Percentiles rank a stretch among this genome's conserved stretches.
phyloP scores from a whole-genome alignment of 2,888 invertebrate species.

The Geotrupes spiniger region DNA sequence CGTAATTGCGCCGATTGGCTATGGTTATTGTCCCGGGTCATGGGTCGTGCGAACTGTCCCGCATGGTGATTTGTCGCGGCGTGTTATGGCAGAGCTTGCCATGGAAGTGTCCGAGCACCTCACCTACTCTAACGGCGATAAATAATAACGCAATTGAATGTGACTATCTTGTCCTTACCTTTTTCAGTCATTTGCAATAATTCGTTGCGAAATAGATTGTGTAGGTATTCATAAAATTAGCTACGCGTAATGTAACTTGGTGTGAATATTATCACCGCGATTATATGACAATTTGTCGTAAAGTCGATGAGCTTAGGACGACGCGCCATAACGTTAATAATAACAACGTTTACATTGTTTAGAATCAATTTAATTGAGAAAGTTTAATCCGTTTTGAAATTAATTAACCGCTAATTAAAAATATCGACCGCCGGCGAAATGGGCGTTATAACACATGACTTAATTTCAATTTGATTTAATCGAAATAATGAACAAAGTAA shows the following conservation, averaged over 20 bases:
- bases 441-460: no score
- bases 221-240: slow-evolving; percentile 18
- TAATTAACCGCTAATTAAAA: no score
- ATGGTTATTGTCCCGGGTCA: slow-evolving; percentile 48
- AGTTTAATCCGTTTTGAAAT: no score
- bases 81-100: slow-evolving; percentile 30
- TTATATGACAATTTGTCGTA: no score
- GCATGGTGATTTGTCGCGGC: slow-evolving; percentile 49
- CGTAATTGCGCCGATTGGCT: slow-evolving; percentile 47
- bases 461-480: slow-evolving; percentile 1
- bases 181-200: slow-evolving; percentile 25
- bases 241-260: slow-evolving; percentile 15
- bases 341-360: no score
- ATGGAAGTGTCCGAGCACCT: slow-evolving; percentile 37
- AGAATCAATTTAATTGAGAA: no score
- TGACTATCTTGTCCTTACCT: slow-evolving; percentile 27
- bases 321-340: no score
- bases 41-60: slow-evolving; percentile 50
- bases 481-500: not conserved
- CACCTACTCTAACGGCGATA: slow-evolving; percentile 44
- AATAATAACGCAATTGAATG: slow-evolving; percentile 41
- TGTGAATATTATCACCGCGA: no score
- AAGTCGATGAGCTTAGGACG: no score
- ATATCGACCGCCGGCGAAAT: no score
- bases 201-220: slow-evolving; percentile 22